phyloP scores from a whole-genome alignment of 2,797 vertebrate species.

The Mionectes olivaceus region DNA sequence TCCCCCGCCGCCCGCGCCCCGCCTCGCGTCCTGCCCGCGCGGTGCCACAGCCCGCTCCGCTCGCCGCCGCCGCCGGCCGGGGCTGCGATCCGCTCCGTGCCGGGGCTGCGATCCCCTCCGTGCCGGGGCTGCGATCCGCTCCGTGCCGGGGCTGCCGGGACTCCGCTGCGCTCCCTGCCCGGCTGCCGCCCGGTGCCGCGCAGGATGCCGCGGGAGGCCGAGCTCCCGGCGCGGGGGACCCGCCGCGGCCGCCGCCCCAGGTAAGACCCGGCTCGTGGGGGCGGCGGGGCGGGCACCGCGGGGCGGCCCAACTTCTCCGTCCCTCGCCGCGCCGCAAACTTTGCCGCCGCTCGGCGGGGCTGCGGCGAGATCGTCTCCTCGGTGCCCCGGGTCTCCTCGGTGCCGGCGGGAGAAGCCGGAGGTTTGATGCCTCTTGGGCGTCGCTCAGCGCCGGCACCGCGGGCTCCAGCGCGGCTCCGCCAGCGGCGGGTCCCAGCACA shows the following conservation, averaged over 20 bases:
- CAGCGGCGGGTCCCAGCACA: not conserved
- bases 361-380: not conserved
- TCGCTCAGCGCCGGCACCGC: not conserved
- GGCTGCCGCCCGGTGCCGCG: not conserved
- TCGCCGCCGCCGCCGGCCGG: not conserved
- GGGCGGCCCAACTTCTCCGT: conserved; percentile 19
- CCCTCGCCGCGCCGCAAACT: conserved; percentile 25
- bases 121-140: not conserved
- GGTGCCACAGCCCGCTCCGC: not conserved
- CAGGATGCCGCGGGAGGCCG: conserved; percentile 26
- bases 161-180: not conserved
- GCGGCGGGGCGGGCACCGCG: not conserved
- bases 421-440: not conserved
- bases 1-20: conserved; percentile 52
- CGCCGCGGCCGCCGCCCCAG: conserved; percentile 33
- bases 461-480: not conserved
- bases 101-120: not conserved
- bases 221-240: not conserved
- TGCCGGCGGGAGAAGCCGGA: not conserved
- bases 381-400: not conserved
- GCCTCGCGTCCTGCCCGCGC: conserved; percentile 49
- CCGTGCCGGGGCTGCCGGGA: not conserved
- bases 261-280: conserved; percentile 19
- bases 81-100: not conserved
- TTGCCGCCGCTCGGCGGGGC: conserved; percentile 8